Conservation (phyloP, 2,113 vertebrate genomes). For the Psammodynastes pulverulentus region DNA sequence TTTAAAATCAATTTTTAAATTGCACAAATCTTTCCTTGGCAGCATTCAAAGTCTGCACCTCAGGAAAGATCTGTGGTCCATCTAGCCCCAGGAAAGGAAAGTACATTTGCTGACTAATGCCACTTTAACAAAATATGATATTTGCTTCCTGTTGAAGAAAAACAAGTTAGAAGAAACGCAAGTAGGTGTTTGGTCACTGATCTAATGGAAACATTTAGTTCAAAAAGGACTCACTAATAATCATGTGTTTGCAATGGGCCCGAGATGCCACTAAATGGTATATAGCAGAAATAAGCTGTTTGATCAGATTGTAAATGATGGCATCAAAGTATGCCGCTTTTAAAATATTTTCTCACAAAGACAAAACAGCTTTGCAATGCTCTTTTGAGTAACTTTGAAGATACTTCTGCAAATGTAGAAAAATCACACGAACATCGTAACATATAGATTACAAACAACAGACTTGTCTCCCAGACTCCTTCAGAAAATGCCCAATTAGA, state of each 20-base stretch:
- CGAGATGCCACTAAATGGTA: slow-evolving; percentile 16
- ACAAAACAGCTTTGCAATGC: not conserved
- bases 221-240: slow-evolving; percentile 24
- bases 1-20: not conserved
- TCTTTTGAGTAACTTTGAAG: not conserved
- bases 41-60: not conserved
- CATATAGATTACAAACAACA: not conserved
- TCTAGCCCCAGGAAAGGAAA: slow-evolving; percentile 11
- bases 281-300: slow-evolving; percentile 27
- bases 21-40: not conserved
- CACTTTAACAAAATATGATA: slow-evolving; percentile 10
- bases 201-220: slow-evolving; percentile 8
- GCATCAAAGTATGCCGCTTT: not conserved
- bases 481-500: not conserved
- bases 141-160: slow-evolving; percentile 22
- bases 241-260: not conserved
- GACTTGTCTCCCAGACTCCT: not conserved
- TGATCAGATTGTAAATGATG: not conserved
- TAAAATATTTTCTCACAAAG: not conserved
- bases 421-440: not conserved
- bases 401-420: not conserved
- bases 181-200: slow-evolving; percentile 6
- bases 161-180: slow-evolving; percentile 27
- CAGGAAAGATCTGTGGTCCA: not conserved
- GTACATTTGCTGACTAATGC: not conserved